Evolutionary conservation across 2,113 vertebrate genomes (phyloP).

Genomic region (Pristiophorus japonicus): DNA sequence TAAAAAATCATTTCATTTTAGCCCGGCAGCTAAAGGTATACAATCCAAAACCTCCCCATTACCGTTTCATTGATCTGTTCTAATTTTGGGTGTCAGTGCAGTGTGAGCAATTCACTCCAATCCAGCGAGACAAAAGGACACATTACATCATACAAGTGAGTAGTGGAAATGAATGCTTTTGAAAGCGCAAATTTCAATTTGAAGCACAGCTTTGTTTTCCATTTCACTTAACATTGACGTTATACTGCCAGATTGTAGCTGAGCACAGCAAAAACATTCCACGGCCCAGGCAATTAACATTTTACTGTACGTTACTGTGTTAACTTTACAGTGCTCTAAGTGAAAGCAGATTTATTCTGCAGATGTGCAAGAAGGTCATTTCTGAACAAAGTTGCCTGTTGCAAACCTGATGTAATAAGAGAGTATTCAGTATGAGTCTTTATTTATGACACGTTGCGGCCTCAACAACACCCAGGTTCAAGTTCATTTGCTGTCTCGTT

Average conservation of each 20-base stretch:
- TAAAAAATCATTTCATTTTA: neutral
- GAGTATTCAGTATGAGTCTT: neutral
- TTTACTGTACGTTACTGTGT: conserved; percentile 11
- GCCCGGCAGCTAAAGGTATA: neutral
- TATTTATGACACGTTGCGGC: neutral
- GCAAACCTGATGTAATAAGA: neutral
- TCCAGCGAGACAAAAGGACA: neutral
- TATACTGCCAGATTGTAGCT: neutral
- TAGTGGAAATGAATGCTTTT: neutral
- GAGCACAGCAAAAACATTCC: conserved; percentile 17
- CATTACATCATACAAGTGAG: neutral
- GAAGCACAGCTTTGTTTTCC: conserved; percentile 16
- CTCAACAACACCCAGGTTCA: conserved; percentile 9
- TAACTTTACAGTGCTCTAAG: conserved; percentile 15
- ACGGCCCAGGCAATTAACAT: conserved; percentile 1
- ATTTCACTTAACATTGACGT: neutral
- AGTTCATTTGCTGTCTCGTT: neutral
- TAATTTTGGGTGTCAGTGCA: neutral
- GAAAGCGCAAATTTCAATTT: neutral
- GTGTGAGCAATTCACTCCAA: neutral
- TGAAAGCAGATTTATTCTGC: conserved; percentile 11
- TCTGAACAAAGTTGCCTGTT: neutral
- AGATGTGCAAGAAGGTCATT: conserved; percentile 18
- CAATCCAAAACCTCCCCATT: neutral
- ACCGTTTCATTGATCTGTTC: neutral